Percentiles rank a stretch among this genome's conserved stretches.
phyloP scores from a whole-genome alignment of 2,888 invertebrate species.

The Lasioglossum leucozonium region DNA sequence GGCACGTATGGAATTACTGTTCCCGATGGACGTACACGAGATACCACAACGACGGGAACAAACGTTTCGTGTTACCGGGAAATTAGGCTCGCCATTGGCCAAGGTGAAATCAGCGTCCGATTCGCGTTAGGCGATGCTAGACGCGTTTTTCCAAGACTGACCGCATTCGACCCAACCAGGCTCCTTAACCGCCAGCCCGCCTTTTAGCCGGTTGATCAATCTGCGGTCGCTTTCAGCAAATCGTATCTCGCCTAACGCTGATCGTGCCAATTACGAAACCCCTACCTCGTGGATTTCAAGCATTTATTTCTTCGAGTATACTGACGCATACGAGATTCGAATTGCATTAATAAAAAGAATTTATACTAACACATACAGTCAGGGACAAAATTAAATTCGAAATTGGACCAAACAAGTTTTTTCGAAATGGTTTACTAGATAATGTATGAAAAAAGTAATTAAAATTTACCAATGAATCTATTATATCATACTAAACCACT shows the following conservation, averaged over 20 bases:
- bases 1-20: constrained; percentile 29
- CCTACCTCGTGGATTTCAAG: too few species aligned
- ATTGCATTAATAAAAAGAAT: too few species aligned
- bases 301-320: too few species aligned
- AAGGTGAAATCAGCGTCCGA: background rate
- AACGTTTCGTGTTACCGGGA: constrained; percentile 56
- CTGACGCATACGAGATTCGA: too few species aligned
- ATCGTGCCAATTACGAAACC: too few species aligned
- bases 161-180: background rate
- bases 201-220: background rate
- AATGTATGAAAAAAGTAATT: too few species aligned
- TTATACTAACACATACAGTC: too few species aligned
- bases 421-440: too few species aligned
- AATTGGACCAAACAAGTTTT: too few species aligned
- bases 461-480: too few species aligned
- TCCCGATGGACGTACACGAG: constrained; percentile 28
- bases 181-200: background rate
- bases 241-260: background rate
- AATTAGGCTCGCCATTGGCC: constrained; percentile 49
- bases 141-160: background rate
- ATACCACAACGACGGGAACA: constrained; percentile 5
- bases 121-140: background rate
- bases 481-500: too few species aligned
- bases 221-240: background rate
- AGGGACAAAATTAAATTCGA: too few species aligned